Evolutionary conservation across 2,888 invertebrate genomes (phyloP).

Genomic region (Dusona sp.): DNA sequence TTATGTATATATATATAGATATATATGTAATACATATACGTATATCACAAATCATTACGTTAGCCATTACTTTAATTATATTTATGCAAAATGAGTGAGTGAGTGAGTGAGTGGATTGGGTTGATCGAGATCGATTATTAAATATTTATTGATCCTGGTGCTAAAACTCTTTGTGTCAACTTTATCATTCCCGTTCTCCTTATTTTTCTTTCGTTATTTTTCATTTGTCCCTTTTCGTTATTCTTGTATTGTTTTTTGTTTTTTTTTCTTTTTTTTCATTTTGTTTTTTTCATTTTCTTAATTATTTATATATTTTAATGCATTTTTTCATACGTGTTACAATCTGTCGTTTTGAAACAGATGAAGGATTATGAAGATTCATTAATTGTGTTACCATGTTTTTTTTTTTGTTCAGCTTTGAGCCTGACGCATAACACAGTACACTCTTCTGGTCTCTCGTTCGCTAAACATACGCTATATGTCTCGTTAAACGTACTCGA

Average conservation of each 20-base stretch:
- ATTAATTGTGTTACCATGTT: slow-evolving; percentile 37
- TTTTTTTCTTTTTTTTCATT: not conserved
- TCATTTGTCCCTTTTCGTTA: not conserved
- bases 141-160: slow-evolving; percentile 75
- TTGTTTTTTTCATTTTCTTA: not conserved
- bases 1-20: slow-evolving; percentile 72
- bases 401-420: slow-evolving; percentile 28
- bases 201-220: slow-evolving; percentile 7
- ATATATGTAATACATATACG: slow-evolving; percentile 67
- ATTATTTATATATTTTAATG: no score
- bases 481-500: slow-evolving; percentile 43
- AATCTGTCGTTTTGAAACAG: slow-evolving; percentile 25
- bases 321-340: not conserved
- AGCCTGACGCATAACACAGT: slow-evolving; percentile 51
- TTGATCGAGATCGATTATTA: slow-evolving; percentile 67
- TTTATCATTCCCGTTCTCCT: slow-evolving; percentile 13
- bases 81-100: slow-evolving; percentile 75
- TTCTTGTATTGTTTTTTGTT: slow-evolving; percentile 1
- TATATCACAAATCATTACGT: slow-evolving; percentile 78
- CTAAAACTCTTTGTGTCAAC: slow-evolving; percentile 72
- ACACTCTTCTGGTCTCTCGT: slow-evolving; percentile 29
- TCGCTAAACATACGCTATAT: slow-evolving; percentile 33
- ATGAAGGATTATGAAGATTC: slow-evolving; percentile 55
- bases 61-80: slow-evolving; percentile 74
- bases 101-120: slow-evolving; percentile 71